A percentile compares a stretch with the other conserved stretches of the same genome.
Conservation (phyloP, 1,140 invertebrate genomes). For the Drosophila bocqueti region DNA sequence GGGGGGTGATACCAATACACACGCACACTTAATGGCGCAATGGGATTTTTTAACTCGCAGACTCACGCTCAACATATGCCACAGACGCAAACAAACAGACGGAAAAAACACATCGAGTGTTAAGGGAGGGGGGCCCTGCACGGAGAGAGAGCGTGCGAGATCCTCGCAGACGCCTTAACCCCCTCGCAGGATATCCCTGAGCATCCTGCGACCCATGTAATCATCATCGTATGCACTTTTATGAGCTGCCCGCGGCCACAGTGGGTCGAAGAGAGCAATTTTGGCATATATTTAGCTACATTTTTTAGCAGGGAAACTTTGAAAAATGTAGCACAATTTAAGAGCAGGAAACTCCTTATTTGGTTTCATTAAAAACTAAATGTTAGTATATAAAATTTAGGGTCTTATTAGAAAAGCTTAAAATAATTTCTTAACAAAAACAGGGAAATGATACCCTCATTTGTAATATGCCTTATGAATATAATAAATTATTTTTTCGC, state of each 20-base stretch:
- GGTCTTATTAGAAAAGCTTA: neutral
- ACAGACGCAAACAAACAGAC: conserved; percentile 58
- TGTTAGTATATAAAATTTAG: neutral
- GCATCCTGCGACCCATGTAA: conserved; percentile 46
- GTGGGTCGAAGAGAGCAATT: neutral
- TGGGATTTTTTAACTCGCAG: conserved; percentile 50
- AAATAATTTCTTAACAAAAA: neutral
- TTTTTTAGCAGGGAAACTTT: neutral
- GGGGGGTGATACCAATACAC: conserved; percentile 38
- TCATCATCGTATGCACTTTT: conserved; percentile 61
- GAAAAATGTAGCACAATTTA: neutral
- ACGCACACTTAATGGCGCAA: conserved; percentile 72
- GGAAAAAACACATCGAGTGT: conserved; percentile 20
- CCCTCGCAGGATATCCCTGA: conserved; percentile 12
- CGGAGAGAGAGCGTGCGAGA: conserved; percentile 7
- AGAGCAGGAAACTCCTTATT: neutral
- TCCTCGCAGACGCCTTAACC: conserved; percentile 33
- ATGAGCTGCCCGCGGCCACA: conserved; percentile 37
- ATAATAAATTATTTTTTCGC: neutral
- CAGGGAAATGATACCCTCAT: neutral
- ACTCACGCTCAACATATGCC: conserved; percentile 56
- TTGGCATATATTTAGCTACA: neutral
- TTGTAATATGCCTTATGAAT: neutral
- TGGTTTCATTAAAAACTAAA: neutral
- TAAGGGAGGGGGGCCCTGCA: no score